Base-by-base conservation (phyloP, 2,113 vertebrate genomes). In the Zosterops hypoxanthus region DNA sequence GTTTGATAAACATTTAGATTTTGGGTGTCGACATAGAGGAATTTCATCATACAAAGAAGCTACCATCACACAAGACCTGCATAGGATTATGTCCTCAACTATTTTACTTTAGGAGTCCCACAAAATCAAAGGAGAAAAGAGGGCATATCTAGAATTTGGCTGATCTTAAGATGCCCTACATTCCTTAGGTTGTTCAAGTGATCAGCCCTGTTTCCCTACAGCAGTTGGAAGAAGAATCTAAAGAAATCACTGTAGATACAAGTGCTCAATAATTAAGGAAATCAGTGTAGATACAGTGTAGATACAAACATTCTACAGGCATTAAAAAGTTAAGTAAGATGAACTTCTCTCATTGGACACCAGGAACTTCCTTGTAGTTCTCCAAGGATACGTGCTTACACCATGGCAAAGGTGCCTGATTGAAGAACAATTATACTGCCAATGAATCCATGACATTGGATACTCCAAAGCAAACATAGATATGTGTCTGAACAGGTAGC, bases 21-120 rank as follows among this genome's bases (percentile, higher is more conserved):
- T 77, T 80, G 12, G 13, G 14, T 72, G 31, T 61, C 0, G 0
- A 57, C 14, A 41, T 0, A 5, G 26, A 75, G 44, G 20, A 84
- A 56, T 10, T 24, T 36, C 14, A 22, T 24, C n/a, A 7, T n/a
- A 44, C 10, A 72, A 80, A 55, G 29, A 44, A 81, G 3, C 11
- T 82, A 6, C 16, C 57, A 63, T 17, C 4, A 23, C 16, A 17
- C 6, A 60, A 75, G 31, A 42, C 8, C 6, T 57, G 25, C 2
- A 0, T 17, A 16, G 14, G 12, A 46, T 76, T 80, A 46, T 63
- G 4, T 71, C 14, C 42, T 61, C 25, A 53, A 57, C 3, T 39
- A 2, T 61, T 85, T 94, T 57, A 28, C 12, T 71, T 22, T 23
- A 76, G 28, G 7, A 53, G 60, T 87, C 20, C 8, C 20, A 52